Conservation (phyloP, 2,113 vertebrate genomes). For the Ginglymostoma cirratum region DNA sequence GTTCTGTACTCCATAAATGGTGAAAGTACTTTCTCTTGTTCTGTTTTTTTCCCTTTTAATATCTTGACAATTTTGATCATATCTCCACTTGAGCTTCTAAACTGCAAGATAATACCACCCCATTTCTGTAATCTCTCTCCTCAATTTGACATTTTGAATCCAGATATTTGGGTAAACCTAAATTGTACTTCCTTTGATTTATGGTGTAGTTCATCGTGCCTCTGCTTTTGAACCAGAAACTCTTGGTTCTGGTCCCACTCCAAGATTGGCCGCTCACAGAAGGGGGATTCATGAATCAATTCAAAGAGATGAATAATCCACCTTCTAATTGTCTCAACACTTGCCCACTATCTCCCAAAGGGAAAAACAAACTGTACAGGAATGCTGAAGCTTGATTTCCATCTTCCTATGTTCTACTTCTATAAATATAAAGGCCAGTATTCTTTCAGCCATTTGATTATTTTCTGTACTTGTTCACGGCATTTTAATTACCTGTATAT, state of each 20-base stretch:
- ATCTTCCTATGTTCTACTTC: neutral
- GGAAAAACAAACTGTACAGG: too few relatives aligned
- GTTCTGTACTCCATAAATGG: neutral
- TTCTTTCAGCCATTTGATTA: neutral
- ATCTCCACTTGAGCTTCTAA: too few relatives aligned
- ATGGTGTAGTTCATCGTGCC: neutral
- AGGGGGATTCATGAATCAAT: neutral
- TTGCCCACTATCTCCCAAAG: neutral
- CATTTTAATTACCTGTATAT: neutral
- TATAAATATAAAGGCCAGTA: neutral
- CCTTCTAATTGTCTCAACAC: neutral
- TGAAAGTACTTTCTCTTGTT: too few relatives aligned
- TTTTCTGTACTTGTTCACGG: neutral
- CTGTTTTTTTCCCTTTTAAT: too few relatives aligned
- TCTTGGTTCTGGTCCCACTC: neutral
- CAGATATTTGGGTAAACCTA: neutral
- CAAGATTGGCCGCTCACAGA: neutral
- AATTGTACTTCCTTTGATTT: neutral
- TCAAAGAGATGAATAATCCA: neutral
- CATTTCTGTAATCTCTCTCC: neutral
- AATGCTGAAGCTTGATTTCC: neutral
- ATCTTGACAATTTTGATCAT: too few relatives aligned
- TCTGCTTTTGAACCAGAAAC: neutral
- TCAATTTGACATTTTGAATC: neutral
- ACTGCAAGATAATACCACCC: neutral